Evolutionary conservation across 2,888 invertebrate species (phyloP).

Genomic region (Perithous albicinctus): DNA sequence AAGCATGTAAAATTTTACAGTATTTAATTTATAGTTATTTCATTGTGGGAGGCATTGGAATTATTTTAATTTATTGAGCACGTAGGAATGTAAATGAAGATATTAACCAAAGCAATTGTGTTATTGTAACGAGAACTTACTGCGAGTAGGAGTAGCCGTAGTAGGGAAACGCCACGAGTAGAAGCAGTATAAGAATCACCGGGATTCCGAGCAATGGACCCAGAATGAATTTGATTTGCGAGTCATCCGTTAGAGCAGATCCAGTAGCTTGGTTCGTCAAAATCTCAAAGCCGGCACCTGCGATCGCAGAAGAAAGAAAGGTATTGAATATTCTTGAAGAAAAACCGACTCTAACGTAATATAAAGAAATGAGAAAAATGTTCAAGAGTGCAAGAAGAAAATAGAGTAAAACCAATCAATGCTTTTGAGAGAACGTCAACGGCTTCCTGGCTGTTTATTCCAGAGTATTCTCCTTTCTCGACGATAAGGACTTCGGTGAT

Average conservation of each 20-base stretch:
- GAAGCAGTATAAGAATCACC: slow-evolving; percentile 70
- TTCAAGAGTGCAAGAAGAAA: neutral
- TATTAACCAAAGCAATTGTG: neutral
- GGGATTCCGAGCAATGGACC: slow-evolving; percentile 76
- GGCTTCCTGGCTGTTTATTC: slow-evolving; percentile 74
- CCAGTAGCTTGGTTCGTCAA: slow-evolving; percentile 71
- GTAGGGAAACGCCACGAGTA: slow-evolving; percentile 73
- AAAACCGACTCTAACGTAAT: neutral
- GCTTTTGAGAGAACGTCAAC: slow-evolving; percentile 68
- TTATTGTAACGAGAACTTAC: slow-evolving; percentile 75
- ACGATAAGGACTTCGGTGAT: slow-evolving; percentile 77
- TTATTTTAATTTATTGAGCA: neutral
- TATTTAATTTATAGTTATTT: too few relatives aligned
- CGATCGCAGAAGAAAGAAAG: neutral
- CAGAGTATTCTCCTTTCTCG: slow-evolving; percentile 76
- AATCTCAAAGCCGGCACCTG: slow-evolving; percentile 74
- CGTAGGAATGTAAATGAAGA: neutral
- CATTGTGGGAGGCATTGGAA: too few relatives aligned
- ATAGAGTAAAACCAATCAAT: slow-evolving; percentile 70
- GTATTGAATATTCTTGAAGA: neutral
- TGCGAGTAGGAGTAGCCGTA: slow-evolving; percentile 77
- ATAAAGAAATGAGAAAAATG: slow-evolving; percentile 8
- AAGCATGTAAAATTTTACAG: too few relatives aligned
- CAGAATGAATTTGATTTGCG: slow-evolving; percentile 68
- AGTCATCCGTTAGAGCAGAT: slow-evolving; percentile 71